Percentiles rank a stretch among this genome's conserved stretches.
phyloP scores from a whole-genome alignment of 2,888 invertebrate species.

The Tachina fera region DNA sequence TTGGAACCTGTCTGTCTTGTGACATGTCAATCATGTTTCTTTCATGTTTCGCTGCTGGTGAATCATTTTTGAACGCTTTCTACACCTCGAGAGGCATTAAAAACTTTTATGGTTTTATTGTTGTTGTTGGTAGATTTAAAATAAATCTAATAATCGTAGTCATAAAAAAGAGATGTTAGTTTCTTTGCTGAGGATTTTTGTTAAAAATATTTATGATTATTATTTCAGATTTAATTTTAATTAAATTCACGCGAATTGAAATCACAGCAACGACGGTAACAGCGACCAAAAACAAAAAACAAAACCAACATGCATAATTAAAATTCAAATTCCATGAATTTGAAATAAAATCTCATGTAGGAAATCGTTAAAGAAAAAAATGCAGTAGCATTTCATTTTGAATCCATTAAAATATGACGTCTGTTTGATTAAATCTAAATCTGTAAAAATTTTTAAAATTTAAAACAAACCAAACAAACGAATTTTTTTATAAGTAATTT shows the following conservation, averaged over 20 bases:
- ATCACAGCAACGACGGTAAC: background rate
- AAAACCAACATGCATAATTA: slow-evolving; percentile 36
- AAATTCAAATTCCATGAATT: slow-evolving; percentile 64
- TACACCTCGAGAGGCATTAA: slow-evolving; percentile 38
- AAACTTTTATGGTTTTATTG: slow-evolving; percentile 44
- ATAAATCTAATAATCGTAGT: slow-evolving; percentile 44
- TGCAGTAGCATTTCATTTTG: slow-evolving; percentile 68
- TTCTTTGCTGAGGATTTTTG: slow-evolving; percentile 18
- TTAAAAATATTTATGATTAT: slow-evolving; percentile 62
- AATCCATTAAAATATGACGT: slow-evolving; percentile 66
- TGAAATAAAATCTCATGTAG: slow-evolving; percentile 41
- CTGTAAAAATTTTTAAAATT: slow-evolving; percentile 60
- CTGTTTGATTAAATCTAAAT: slow-evolving; percentile 62
- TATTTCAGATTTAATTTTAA: slow-evolving; percentile 64
- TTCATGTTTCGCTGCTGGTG: slow-evolving; percentile 1
- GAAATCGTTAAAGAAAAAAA: slow-evolving; percentile 29
- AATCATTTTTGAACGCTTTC: slow-evolving; percentile 39
- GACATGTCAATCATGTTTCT: slow-evolving; percentile 64
- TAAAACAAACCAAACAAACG: slow-evolving; percentile 31
- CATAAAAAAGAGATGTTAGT: slow-evolving; percentile 34
- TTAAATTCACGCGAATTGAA: slow-evolving; percentile 57
- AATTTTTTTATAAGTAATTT: slow-evolving; percentile 46
- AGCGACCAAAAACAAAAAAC: slow-evolving; percentile 35
- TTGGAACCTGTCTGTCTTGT: slow-evolving; percentile 46
- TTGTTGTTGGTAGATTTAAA: slow-evolving; percentile 35